A percentile compares a stretch with the other conserved stretches of the same genome.
Conservation (phyloP, 2,113 vertebrate species). For the Halcyon senegalensis region DNA sequence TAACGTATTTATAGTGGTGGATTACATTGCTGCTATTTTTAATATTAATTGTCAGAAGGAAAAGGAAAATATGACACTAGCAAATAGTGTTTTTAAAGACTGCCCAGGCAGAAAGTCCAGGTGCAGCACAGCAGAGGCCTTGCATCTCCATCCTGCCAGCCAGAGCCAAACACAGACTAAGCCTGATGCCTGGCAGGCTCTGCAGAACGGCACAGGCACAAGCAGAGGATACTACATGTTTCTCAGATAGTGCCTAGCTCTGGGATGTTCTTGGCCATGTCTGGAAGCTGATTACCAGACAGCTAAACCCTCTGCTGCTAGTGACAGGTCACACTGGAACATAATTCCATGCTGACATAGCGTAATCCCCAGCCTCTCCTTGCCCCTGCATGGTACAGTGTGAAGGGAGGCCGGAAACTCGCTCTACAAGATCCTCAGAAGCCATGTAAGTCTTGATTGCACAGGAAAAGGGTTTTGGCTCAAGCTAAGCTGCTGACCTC, state of each 20-base stretch:
- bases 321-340: rapidly evolving
- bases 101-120: background rate
- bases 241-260: background rate
- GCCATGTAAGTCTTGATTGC: background rate
- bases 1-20: background rate
- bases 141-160: rapidly evolving
- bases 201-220: background rate
- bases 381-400: rapidly evolving
- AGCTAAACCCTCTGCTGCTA: background rate
- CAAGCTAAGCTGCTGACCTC: background rate
- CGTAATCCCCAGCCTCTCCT: background rate
- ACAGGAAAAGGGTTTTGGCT: background rate
- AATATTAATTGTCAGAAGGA: background rate
- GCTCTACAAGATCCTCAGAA: background rate
- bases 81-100: background rate
- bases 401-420: background rate
- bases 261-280: background rate
- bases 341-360: background rate
- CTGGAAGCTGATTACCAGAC: background rate
- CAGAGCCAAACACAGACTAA: background rate
- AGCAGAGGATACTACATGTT: background rate
- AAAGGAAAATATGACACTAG: background rate
- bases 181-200: background rate
- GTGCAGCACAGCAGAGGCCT: background rate
- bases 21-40: background rate